These are phyloP conservation scores for Lepisosteus osseus DNA, from an alignment of 2,113 vertebrate species.

Conservation along the genomic window DNA sequence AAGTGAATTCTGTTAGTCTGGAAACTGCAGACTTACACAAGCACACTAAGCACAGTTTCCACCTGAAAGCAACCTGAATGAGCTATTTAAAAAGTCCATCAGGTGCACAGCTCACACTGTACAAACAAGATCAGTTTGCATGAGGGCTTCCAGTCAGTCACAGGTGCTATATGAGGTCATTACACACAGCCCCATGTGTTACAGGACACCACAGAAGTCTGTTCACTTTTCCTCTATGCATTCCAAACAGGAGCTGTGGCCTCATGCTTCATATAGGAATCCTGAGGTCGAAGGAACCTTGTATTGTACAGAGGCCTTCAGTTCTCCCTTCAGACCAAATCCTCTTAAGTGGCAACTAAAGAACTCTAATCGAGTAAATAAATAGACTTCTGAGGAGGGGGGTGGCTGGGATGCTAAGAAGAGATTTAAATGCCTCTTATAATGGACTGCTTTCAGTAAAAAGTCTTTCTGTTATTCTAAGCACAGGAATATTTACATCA, in stretches of 20 bases:
- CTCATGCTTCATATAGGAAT: background rate
- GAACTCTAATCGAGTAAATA: constrained; percentile 7
- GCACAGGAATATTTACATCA: background rate
- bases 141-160: background rate
- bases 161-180: background rate
- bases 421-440: background rate
- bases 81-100: background rate
- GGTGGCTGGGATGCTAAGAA: background rate
- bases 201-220: background rate
- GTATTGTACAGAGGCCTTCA: background rate
- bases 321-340: background rate
- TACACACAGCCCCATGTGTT: background rate
- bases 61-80: too few relatives aligned
- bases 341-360: constrained; percentile 7
- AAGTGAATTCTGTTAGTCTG: too few relatives aligned
- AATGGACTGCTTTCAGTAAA: background rate
- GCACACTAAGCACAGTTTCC: too few relatives aligned
- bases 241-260: constrained; percentile 1
- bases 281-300: background rate
- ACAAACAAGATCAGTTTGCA: background rate
- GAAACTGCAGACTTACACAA: too few relatives aligned
- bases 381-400: constrained; percentile 3
- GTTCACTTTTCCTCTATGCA: background rate
- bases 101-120: background rate
- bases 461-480: background rate